Evolutionary conservation across 2,888 invertebrate species (phyloP).

Genomic region (Loripinus fragilis): DNA sequence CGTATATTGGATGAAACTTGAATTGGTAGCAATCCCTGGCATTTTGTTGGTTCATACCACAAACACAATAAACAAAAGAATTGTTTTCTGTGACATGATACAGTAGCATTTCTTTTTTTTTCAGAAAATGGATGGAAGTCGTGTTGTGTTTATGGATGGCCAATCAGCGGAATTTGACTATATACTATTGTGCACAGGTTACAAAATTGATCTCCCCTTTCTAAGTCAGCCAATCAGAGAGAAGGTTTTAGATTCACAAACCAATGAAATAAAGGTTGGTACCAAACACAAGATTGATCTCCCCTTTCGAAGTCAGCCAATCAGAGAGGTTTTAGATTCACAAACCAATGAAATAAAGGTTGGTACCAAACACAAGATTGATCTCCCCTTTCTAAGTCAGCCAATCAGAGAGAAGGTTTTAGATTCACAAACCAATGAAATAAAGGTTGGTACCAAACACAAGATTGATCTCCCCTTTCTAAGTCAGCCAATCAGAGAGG

Average conservation of each 20-base stretch:
- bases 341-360: constrained; percentile 75
- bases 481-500: no score
- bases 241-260: constrained; percentile 66
- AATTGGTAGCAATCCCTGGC: no score
- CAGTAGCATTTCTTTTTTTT: constrained; percentile 36
- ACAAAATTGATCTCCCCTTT: constrained; percentile 79
- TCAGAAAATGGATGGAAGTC: constrained; percentile 76
- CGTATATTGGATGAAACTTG: no score
- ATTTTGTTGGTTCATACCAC: no score
- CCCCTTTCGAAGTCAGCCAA: background rate
- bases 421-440: no score
- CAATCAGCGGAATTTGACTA: constrained; percentile 72
- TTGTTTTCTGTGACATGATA: background rate
- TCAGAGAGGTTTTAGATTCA: constrained; percentile 70
- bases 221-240: constrained; percentile 66
- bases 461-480: no score
- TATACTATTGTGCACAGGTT: constrained; percentile 80
- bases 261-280: constrained; percentile 73
- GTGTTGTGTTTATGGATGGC: constrained; percentile 77
- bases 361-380: no score
- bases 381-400: no score
- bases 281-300: background rate
- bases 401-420: no score
- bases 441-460: no score
- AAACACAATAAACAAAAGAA: no score